Conservation (phyloP, 2,113 vertebrate species). For the Nipponia nippon region DNA sequence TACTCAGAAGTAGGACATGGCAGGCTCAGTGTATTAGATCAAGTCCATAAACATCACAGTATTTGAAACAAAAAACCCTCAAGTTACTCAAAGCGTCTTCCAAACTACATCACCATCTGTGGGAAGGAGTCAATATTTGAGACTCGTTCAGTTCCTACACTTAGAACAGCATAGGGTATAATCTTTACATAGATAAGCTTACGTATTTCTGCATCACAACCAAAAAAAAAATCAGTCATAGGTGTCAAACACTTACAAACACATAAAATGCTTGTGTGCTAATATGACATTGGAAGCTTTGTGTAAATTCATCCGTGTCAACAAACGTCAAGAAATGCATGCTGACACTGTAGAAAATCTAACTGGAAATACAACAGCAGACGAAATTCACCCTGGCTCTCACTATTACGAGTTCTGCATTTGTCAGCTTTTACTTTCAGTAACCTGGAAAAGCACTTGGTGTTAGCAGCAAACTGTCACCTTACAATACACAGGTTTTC, state of each 20-base stretch:
- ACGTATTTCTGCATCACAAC: background rate
- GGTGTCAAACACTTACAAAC: background rate
- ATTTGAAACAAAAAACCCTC: background rate
- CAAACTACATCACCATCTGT: slow-evolving; percentile 28
- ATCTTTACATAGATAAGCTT: background rate
- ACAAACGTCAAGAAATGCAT: background rate
- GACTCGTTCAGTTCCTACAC: background rate
- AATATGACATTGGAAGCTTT: background rate
- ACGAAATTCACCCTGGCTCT: background rate
- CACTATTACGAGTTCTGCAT: background rate
- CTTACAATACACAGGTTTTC: background rate
- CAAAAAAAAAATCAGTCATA: background rate
- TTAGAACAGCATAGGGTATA: background rate
- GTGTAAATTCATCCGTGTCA: background rate
- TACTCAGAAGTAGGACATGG: background rate
- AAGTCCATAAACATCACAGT: background rate
- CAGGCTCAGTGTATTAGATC: background rate
- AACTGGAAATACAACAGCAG: background rate
- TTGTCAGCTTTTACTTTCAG: background rate
- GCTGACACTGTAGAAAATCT: background rate
- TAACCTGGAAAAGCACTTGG: background rate
- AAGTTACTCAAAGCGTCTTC: background rate
- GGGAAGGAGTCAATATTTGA: background rate
- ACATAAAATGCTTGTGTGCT: background rate
- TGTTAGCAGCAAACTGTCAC: background rate